Percentiles rank a stretch among this genome's conserved stretches.
phyloP scores from a whole-genome alignment of 2,888 invertebrate genomes.

The Parnassius orleans region DNA sequence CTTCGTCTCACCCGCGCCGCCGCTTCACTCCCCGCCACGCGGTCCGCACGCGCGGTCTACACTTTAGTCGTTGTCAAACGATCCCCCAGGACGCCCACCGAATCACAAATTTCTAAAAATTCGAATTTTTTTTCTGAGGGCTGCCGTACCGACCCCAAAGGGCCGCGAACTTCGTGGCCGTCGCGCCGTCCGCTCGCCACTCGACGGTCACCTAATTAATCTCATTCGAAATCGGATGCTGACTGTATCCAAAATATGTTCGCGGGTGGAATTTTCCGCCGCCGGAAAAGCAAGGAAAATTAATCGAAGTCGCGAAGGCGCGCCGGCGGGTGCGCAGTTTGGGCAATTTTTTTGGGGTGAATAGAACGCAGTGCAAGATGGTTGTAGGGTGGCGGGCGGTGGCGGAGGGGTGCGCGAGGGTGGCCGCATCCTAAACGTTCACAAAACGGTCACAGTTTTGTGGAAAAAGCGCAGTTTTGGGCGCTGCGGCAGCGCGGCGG shows the following conservation, averaged over 20 bases:
- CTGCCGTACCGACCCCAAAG: slow-evolving; percentile 31
- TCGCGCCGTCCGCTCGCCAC: background rate
- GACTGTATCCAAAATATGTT: background rate
- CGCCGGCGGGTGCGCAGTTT: slow-evolving; percentile 45
- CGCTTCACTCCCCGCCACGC: slow-evolving; percentile 58
- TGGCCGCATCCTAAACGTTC: slow-evolving; percentile 57
- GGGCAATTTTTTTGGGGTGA: slow-evolving; percentile 56
- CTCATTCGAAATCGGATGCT: background rate
- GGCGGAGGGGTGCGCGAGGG: slow-evolving; percentile 58
- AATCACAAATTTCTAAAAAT: slow-evolving; percentile 47
- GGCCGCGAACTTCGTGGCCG: slow-evolving; percentile 32
- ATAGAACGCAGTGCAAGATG: slow-evolving; percentile 31
- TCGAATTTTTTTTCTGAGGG: slow-evolving; percentile 31
- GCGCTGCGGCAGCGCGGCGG: slow-evolving; percentile 57
- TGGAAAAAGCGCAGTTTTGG: slow-evolving; percentile 59
- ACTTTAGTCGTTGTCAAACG: slow-evolving; percentile 26
- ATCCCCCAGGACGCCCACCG: slow-evolving; percentile 30
- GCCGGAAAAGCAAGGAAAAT: slow-evolving; percentile 43
- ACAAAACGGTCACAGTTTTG: slow-evolving; percentile 62
- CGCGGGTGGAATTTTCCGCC: slow-evolving; percentile 22
- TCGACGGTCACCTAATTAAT: background rate
- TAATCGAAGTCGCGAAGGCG: slow-evolving; percentile 40
- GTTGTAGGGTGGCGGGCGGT: slow-evolving; percentile 26
- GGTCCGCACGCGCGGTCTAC: slow-evolving; percentile 44
- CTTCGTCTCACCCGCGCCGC: slow-evolving; percentile 44